Evolutionary conservation across 2,113 vertebrate species (phyloP), one percentile per base, ranked within the genome.

Genomic region (Hemicordylus capensis): DNA sequence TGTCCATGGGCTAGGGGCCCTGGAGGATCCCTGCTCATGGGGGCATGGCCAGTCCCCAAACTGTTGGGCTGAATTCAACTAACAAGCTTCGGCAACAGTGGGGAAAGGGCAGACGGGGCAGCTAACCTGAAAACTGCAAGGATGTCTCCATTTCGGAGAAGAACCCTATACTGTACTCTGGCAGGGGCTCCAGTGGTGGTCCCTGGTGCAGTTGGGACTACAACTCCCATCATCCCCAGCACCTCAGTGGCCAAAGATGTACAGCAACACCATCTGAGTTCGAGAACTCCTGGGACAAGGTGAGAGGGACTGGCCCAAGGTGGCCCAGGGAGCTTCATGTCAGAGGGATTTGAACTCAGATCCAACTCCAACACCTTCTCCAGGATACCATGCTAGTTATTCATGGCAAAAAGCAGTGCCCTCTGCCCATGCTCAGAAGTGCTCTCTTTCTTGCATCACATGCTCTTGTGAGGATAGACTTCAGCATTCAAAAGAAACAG

Each of bases 1-100:
- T 64, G 2, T 22, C 70, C 26, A 0, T 31, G 48, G 56, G 51
- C 1, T 2, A 1, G 0, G 0, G 0, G 61, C 6, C 10, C n/a
- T 11, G 48, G 63, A 9, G 31, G n/a, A 26, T 15, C 11, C 20
- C 17, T 8, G 19, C 34, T 70, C 66, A 26, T 7, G 3, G 37
- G 78, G 61, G n/a, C 12, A 14, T 9, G 15, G 58, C 58, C 48
- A 10, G 14, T 37, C 15, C 44, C 81, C 39, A 46, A 7, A 78
- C 6, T 1, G 44, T 34, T 28, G 39, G 6, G 2, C 14, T 20
- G 39, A 17, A 64, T 17, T 61, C 59, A 17, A 44, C 17, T 19
- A 4, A 42, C 31, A 56, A 4, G 1, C 19, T 56, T 54, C 19
- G 37, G 46, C 6, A 11, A 8, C 31, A 7, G 48, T 4, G 15